A percentile compares a stretch with the other conserved stretches of the same genome.
Evolutionary conservation across 1,140 invertebrate species (phyloP).

Genomic region (Atopsyche davidsoni): DNA sequence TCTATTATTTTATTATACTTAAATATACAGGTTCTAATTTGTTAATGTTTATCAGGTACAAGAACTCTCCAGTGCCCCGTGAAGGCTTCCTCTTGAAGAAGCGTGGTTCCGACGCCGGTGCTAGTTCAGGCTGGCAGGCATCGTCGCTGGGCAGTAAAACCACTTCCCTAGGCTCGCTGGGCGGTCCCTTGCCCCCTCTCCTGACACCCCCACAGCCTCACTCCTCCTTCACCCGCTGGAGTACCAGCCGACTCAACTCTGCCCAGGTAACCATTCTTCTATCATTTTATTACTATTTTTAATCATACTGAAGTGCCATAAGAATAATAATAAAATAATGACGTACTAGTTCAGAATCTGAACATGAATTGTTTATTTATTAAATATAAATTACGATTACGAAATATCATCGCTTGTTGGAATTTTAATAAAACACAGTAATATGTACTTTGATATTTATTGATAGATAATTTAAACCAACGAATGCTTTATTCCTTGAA

Average conservation of each 20-base stretch:
- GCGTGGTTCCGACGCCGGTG: conserved; percentile 59
- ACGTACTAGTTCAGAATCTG: too few species aligned
- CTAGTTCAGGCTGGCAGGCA: conserved; percentile 51
- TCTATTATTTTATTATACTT: too few species aligned
- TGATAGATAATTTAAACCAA: too few species aligned
- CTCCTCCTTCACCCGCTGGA: conserved; percentile 70
- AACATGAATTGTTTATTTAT: too few species aligned
- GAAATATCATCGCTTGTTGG: too few species aligned
- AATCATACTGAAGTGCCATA: background rate
- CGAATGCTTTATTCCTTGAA: too few species aligned
- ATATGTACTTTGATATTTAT: too few species aligned
- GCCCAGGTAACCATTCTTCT: conserved; percentile 39
- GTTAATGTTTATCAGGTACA: conserved; percentile 53
- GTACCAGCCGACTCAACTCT: conserved; percentile 76
- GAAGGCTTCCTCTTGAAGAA: conserved; percentile 60
- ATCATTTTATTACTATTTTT: background rate
- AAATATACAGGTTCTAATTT: background rate
- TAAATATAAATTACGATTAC: too few species aligned
- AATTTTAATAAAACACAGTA: too few species aligned
- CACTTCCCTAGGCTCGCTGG: conserved; percentile 66
- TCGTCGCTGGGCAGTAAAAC: conserved; percentile 69
- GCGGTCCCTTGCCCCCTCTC: conserved; percentile 45
- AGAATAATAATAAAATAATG: too few species aligned
- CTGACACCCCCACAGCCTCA: conserved; percentile 42
- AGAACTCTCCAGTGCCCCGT: conserved; percentile 67